Base-by-base conservation (phyloP, 2,797 vertebrate genomes). In the Catamblyrhynchus diadema region DNA sequence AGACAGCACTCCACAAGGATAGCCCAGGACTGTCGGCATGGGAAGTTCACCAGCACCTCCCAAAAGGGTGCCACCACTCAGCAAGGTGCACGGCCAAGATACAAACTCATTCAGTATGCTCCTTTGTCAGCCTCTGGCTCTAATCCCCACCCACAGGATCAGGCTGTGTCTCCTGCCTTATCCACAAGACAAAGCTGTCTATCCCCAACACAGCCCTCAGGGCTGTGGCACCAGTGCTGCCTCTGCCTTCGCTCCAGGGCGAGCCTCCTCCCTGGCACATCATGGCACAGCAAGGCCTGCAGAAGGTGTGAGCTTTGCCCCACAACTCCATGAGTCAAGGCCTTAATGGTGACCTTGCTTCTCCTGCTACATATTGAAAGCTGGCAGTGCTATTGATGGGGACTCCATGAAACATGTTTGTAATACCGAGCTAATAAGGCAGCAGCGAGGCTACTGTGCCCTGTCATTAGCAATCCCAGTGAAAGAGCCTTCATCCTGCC, bases 221-320 rank as follows among this genome's bases (percentile, higher is more conserved):
- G 70, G 73, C 56, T 50, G 45, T 4, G 5, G 77, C 48, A 67
- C 72, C 25, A 45, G 12, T 0, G 1, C 77, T 2, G 5, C 42
- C 71, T 41, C 72, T 50, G 61, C 41, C 57, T 65, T 53, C 0
- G 2, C 81, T 45, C 32, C 35, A 18, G 60, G 37, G 42, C 5
- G 6, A 91, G 66, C 70, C 77, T 85, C 33, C 33, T 77, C 32
- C 8, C 28, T 8, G 44, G 62, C 84, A 78, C 1, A 0, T 56
- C 35, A 48, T 0, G 0, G 79, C n/a, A 51, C 0, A 0, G 79
- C 54, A 23, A 4, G 0, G 79, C 59, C 35, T 1, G 24, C n/a
- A 57, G 19, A 47, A 60, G 47, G 19, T 12, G 50, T 0, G 3
- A 66, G 77, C 84, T 87, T 30, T 42, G 57, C 41, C 47, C 27